Conservation (phyloP, 2,113 vertebrate genomes). For the Mobula birostris region DNA sequence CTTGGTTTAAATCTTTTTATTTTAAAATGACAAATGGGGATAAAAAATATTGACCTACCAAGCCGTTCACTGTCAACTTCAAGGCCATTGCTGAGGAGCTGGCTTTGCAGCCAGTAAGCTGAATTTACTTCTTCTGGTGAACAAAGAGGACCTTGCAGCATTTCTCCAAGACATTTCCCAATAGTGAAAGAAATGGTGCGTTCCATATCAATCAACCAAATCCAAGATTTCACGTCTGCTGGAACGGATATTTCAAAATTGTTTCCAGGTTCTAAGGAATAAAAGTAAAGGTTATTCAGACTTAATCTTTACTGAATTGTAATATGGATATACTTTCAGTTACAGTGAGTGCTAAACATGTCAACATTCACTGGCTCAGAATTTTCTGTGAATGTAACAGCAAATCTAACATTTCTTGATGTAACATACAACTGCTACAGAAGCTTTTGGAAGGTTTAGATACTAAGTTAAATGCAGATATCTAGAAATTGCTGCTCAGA, state of each 20-base stretch:
- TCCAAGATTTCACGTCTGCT: conserved; percentile 51
- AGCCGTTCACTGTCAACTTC: conserved; percentile 65
- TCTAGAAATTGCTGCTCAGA: neutral
- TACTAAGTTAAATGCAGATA: neutral
- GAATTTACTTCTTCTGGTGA: conserved; percentile 58
- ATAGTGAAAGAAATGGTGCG: conserved; percentile 60
- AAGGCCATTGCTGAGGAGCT: conserved; percentile 64
- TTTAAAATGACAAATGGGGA: neutral
- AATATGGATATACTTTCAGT: neutral
- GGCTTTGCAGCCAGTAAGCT: conserved; percentile 62
- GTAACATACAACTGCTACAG: neutral
- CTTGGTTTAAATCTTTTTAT: neutral
- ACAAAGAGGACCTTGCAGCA: conserved; percentile 59
- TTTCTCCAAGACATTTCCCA: conserved; percentile 63
- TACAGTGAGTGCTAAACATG: neutral
- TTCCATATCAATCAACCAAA: conserved; percentile 66
- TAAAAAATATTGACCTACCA: conserved; percentile 48
- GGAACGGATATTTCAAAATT: conserved; percentile 38
- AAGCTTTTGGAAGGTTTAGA: neutral
- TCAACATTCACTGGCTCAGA: neutral
- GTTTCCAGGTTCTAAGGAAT: conserved; percentile 50
- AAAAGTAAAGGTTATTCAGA: neutral
- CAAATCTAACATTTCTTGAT: neutral
- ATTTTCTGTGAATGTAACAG: neutral
- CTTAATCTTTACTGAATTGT: neutral